These are phyloP conservation scores for Euzophera pinguis DNA, from an alignment of 2,888 invertebrate genomes.

Conservation along the genomic window DNA sequence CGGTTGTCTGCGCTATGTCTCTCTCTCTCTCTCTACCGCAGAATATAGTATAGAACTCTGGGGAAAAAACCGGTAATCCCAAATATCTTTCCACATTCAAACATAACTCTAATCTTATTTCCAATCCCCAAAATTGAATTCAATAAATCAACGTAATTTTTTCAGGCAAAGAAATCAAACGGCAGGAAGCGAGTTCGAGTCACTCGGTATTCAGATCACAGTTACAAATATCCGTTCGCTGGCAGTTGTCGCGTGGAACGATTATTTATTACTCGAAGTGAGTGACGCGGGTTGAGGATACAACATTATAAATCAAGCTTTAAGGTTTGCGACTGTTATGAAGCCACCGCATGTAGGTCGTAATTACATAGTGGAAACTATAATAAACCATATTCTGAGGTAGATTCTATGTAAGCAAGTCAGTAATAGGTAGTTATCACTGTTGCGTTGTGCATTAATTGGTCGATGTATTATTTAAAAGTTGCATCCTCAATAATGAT, in stretches of 20 bases:
- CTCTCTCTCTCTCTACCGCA: too few relatives aligned
- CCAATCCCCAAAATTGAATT: neutral
- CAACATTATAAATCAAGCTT: conserved; percentile 51
- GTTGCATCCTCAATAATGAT: too few relatives aligned
- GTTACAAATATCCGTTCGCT: conserved; percentile 43
- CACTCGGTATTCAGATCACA: conserved; percentile 45
- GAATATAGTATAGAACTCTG: too few relatives aligned
- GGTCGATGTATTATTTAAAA: too few relatives aligned
- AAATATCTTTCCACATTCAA: neutral
- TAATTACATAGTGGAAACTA: neutral
- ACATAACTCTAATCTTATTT: neutral
- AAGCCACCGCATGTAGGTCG: conserved; percentile 13
- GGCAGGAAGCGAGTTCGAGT: conserved; percentile 1
- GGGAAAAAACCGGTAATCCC: too few relatives aligned
- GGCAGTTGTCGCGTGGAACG: conserved; percentile 44
- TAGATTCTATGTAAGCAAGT: too few relatives aligned
- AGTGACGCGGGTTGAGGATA: conserved; percentile 58
- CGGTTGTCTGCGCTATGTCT: too few relatives aligned
- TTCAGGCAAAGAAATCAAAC: conserved; percentile 1
- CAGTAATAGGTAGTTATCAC: too few relatives aligned
- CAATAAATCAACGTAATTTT: conserved; percentile 1
- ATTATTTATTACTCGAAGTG: conserved; percentile 62
- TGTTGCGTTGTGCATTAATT: too few relatives aligned
- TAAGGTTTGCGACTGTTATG: conserved; percentile 24
- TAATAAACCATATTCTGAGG: too few relatives aligned